These are phyloP conservation scores for Athene cunicularia DNA, from an alignment of 2,113 vertebrate genomes.

Conservation along the genomic window DNA sequence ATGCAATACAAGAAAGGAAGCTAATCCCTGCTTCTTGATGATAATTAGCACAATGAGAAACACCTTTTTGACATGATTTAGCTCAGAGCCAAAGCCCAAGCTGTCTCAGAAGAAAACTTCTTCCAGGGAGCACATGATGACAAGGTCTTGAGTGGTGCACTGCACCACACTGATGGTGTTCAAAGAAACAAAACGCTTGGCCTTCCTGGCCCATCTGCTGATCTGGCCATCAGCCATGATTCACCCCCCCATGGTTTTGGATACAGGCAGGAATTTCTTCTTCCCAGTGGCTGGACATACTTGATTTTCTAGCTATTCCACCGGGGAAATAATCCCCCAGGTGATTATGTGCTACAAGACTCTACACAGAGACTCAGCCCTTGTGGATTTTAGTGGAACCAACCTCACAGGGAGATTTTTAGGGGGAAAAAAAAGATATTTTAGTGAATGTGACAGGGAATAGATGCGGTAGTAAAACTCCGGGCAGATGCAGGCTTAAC, in stretches of 20 bases:
- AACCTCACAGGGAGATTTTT: neutral
- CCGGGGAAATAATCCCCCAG: neutral
- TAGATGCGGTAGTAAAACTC: neutral
- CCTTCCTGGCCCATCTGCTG: neutral
- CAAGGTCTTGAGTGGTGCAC: neutral
- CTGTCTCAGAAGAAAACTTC: neutral
- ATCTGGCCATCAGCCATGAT: neutral
- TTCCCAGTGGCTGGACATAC: neutral
- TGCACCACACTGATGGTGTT: neutral
- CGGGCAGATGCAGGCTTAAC: neutral
- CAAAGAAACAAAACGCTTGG: neutral
- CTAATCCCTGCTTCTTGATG: slow-evolving; percentile 7
- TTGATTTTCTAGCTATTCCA: slow-evolving; percentile 7
- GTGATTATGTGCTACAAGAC: neutral
- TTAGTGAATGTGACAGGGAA: neutral
- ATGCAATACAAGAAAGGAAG: slow-evolving; percentile 1
- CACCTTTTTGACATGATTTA: slow-evolving; percentile 10
- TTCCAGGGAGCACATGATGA: neutral
- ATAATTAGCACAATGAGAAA: slow-evolving; percentile 45
- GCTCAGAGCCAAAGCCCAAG: neutral
- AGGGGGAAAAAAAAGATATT: fast-evolving
- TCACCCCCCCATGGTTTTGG: neutral
- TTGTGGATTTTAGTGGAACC: neutral
- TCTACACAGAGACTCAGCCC: neutral
- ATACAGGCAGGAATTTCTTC: neutral